phyloP scores from a whole-genome alignment of 2,888 invertebrate species.

The Leucophenga maculata region DNA sequence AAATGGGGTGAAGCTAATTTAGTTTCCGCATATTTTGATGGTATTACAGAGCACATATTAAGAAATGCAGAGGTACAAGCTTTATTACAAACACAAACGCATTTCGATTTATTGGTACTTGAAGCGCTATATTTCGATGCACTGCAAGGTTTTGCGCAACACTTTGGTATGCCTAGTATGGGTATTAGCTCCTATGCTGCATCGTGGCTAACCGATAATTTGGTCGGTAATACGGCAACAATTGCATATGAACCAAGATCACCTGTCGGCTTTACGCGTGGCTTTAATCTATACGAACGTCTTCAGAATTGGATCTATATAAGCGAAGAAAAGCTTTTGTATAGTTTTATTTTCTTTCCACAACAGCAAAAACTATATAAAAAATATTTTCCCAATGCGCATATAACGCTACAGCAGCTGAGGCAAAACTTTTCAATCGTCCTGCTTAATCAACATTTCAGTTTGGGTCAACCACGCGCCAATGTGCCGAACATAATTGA shows the following conservation, averaged over 20 bases:
- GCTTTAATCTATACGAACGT: conserved; percentile 61
- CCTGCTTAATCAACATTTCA: conserved; percentile 66
- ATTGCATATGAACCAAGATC: conserved; percentile 58
- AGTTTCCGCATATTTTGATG: conserved; percentile 32
- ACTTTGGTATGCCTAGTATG: conserved; percentile 62
- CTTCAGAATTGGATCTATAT: conserved; percentile 56
- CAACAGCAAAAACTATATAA: conserved; percentile 37
- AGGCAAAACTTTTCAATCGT: conserved; percentile 58
- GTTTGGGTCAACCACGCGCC: conserved; percentile 58
- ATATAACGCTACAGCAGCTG: conserved; percentile 46
- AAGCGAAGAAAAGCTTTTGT: conserved; percentile 53
- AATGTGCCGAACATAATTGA: conserved; percentile 68
- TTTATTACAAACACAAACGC: conserved; percentile 57
- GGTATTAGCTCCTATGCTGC: conserved; percentile 55
- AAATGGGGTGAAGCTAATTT: conserved; percentile 25
- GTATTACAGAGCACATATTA: conserved; percentile 39
- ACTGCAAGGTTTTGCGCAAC: conserved; percentile 59
- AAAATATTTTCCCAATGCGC: conserved; percentile 50
- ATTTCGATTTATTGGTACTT: conserved; percentile 67
- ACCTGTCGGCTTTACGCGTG: conserved; percentile 49
- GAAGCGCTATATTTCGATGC: conserved; percentile 66
- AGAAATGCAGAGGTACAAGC: conserved; percentile 43
- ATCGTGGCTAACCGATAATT: conserved; percentile 55
- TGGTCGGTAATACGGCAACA: conserved; percentile 56
- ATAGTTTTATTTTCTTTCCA: conserved; percentile 54